Conservation (phyloP, 2,797 vertebrate species). For the Prunella strophiata region DNA sequence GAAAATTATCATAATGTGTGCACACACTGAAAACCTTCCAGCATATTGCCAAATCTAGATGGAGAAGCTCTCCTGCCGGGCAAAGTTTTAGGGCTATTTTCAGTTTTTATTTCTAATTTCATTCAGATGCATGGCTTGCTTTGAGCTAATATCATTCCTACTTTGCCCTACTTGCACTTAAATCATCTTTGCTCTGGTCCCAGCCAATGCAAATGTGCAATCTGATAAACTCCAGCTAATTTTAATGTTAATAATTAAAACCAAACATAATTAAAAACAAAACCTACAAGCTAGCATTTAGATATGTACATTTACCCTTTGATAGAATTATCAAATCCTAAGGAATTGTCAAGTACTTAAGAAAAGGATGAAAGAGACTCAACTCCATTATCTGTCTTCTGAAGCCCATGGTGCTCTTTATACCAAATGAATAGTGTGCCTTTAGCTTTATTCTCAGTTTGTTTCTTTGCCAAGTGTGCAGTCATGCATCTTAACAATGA, state of each 20-base stretch:
- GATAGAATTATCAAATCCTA: neutral
- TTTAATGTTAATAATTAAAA: neutral
- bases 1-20: neutral
- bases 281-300: neutral
- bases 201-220: neutral
- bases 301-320: neutral
- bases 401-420: neutral
- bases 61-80: neutral
- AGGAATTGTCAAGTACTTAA: neutral
- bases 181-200: neutral
- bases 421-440: neutral
- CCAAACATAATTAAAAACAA: neutral
- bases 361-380: neutral
- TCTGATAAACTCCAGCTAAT: neutral
- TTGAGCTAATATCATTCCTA: neutral
- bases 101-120: neutral
- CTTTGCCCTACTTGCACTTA: neutral
- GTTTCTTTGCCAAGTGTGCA: conserved; percentile 41
- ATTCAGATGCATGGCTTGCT: neutral
- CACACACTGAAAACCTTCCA: neutral
- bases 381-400: neutral
- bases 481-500: conserved; percentile 45
- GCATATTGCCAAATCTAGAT: neutral
- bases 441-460: conserved; percentile 42
- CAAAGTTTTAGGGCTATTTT: neutral